Base-by-base conservation (phyloP, 2,888 invertebrate genomes). In the Nomada fabriciana region DNA sequence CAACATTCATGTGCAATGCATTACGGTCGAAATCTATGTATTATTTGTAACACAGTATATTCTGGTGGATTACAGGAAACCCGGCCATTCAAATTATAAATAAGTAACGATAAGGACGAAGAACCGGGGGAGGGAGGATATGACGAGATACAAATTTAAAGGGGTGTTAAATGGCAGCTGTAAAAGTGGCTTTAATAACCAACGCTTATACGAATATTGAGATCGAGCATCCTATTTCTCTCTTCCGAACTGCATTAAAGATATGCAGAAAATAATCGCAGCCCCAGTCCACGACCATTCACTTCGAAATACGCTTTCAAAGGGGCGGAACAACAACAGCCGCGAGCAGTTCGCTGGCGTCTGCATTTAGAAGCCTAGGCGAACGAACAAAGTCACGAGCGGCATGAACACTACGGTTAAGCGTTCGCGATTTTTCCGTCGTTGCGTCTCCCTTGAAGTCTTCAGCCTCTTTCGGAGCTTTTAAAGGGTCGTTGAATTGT, bases 381-480 rank as follows among this genome's bases (percentile, higher is more conserved):
- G 50, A 29, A 57, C 57, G 76, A 76, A 70, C 59, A 43, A 61
- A 76, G 36, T 69, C n/a, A 13, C 10, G 50, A 11, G 10, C 47
- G 36, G 29, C 55, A 63, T 36, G 60, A 63, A 55, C 47, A 13
- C 77, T 52, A 53, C 13, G 71, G 2, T 36, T 36, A 71, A 76
- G 69, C 52, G 55, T n/a, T 42, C 57, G 20, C 25, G 20, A 42
- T 42, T 53, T 4, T 36, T 47, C 9, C 67, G 47, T 60, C 53
- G 47, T 47, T 43, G 25, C 25, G 42, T 76, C 64, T 69, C 63
- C 57, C 50, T 50, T 13, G 36, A 20, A 64, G 15, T 43, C 60
- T 78, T 52, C 64, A 53, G 23, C 10, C 63, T 68, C 36, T 69
- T 36, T 42, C 68, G 25, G 43, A 2, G 63, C 76, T 57, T 79